These are phyloP conservation scores for Platalea minor DNA, from an alignment of 2,797 vertebrate genomes.

Conservation along the genomic window DNA sequence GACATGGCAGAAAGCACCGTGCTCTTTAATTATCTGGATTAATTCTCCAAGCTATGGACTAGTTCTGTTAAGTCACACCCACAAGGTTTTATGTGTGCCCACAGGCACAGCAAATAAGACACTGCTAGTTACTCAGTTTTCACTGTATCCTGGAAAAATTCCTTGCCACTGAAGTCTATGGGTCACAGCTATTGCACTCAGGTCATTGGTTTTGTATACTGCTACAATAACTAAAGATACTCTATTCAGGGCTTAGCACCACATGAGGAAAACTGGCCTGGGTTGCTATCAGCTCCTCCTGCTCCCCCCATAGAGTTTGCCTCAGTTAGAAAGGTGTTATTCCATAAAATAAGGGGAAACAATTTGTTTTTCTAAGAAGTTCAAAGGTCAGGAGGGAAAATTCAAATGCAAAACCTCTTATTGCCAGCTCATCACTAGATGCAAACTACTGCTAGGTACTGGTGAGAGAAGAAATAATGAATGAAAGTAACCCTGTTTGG, in stretches of 20 bases:
- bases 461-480: background rate
- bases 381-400: background rate
- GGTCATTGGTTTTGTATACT: slow-evolving; percentile 11
- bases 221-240: slow-evolving; percentile 15
- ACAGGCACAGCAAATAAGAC: background rate
- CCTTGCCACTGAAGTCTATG: background rate
- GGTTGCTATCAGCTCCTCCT: background rate
- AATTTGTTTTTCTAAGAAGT: background rate
- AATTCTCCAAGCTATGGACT: background rate
- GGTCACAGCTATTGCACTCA: slow-evolving; percentile 8
- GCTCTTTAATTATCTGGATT: background rate
- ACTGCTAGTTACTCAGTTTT: background rate
- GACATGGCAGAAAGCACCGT: background rate
- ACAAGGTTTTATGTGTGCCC: background rate
- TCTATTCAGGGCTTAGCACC: background rate
- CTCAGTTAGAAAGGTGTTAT: background rate
- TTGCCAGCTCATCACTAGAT: background rate
- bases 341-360: background rate
- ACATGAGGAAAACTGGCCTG: background rate
- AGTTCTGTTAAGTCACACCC: background rate
- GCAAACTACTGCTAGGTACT: background rate
- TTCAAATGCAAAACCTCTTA: background rate
- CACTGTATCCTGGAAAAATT: slow-evolving; percentile 21
- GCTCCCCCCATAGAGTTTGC: background rate
- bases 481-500: background rate